These are phyloP conservation scores for Orbicella faveolata DNA, from an alignment of 64 coral and sea anemone genomes.

Conservation along the genomic window DNA sequence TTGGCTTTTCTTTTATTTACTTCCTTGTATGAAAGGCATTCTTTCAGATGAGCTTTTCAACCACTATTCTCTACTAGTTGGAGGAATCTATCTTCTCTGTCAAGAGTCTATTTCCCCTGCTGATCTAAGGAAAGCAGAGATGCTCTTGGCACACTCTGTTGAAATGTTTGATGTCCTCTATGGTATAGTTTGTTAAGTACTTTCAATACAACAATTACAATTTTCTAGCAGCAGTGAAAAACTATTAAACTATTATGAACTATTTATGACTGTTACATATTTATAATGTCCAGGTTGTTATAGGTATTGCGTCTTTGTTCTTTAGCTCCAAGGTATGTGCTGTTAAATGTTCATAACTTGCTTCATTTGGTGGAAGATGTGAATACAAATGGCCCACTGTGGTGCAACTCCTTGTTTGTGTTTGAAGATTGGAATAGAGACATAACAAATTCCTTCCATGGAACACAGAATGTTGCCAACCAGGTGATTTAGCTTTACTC, in stretches of 20 bases:
- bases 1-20: constrained; percentile 55
- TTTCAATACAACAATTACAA: neutral
- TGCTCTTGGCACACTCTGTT: constrained; percentile 52
- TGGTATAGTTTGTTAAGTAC: constrained; percentile 38
- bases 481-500: constrained; percentile 32
- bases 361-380: constrained; percentile 68
- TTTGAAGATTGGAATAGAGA: constrained; percentile 82
- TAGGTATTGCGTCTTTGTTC: neutral
- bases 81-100: constrained; percentile 52
- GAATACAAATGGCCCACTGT: constrained; percentile 62
- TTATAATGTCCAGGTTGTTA: constrained; percentile 1
- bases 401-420: constrained; percentile 73
- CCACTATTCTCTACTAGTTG: constrained; percentile 56
- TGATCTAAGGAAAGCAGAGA: constrained; percentile 52
- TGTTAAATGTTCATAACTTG: constrained; percentile 66
- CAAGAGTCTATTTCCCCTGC: constrained; percentile 36
- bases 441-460: constrained; percentile 72
- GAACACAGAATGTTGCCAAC: constrained; percentile 74
- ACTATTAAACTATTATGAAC: constrained; percentile 22
- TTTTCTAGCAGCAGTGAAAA: constrained; percentile 5
- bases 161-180: constrained; percentile 44
- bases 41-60: constrained; percentile 38
- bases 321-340: constrained; percentile 68
- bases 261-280: neutral
- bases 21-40: constrained; percentile 58